Base-by-base conservation (phyloP, 2,888 invertebrate species). In the Leptogaster cylindrica region DNA sequence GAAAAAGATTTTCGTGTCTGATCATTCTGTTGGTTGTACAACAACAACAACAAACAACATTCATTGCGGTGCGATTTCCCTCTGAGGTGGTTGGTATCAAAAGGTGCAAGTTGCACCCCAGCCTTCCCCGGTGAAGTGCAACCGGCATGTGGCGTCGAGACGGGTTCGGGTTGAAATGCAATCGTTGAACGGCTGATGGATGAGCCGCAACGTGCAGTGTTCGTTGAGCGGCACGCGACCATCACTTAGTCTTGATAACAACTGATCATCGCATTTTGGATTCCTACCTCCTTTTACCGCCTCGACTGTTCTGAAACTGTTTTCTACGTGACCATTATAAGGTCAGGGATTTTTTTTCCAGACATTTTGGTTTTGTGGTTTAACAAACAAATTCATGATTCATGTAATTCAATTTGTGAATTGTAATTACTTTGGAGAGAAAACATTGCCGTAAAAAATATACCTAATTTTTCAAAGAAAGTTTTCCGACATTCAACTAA, bases 141-240 rank as follows among this genome's bases (percentile, higher is more conserved):
- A 25, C 48, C 39, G 50, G 65, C 65, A 50, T 65, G 65, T 65
- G 31, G 39, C 39, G 5, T 8, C 64, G 18, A 28, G 18, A 41
- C 28, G 27, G 16, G 51, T 51, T 64, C 63, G 28, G 52, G 25
- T 31, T 28, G 55, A 44, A 58, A 16, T 25, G 18, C 8, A 18
- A 27, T 16, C 16, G n/a, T 28, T 51, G 12, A 46, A 46, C 61
- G 25, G 12, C 27, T 61, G 61, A 61, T 44, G 61, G 44, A 61
- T 28, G 4, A 18, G 12, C 6, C 3, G 48, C 48, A 20, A 12
- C 12, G 25, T 31, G 14, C 12, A 33, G 33, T 48, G 46, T 31
- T 25, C 41, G 12, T 14, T 20, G 48, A 20, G 20, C 33, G 64
- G 64, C 64, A 64, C 64, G 64, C 64, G 64, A 64, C 64, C 48